Base-by-base conservation (phyloP, 2,888 invertebrate species). In the Acleris emargana region DNA sequence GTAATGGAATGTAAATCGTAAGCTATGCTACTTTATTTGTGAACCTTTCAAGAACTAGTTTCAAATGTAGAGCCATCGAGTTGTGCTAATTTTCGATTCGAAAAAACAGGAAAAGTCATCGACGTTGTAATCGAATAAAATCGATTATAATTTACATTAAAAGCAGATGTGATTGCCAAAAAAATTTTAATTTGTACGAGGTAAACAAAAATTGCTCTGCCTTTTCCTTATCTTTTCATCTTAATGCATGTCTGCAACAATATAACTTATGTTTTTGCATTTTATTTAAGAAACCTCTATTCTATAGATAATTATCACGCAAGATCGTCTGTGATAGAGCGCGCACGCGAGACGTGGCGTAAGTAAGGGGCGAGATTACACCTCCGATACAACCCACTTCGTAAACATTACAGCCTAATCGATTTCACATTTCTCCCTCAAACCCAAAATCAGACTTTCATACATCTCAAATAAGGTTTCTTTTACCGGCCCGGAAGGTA, bases 331-430 rank as follows among this genome's bases (percentile, higher is more conserved):
- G 47, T 58, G 66, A 66, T 63, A 60, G 64, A 43, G 28, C 42
- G 53, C 58, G 60, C 68, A 71, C 67, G 69, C 63, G 67, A 57
- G 43, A 58, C 50, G 58, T 60, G 57, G 54, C 62, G 62, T 67
- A 70, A 58, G 61, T 62, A 66, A 62, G 60, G 70, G 38, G 64
- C 68, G 54, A 83, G 84, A 87, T 87, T 83, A 82, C 78, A 79
- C 72, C 77, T 75, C 71, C 71, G 85, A 86, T 87, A 86, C 80
- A 83, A 87, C 85, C 79, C 77, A 68, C 81, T 79, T 69, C 72
- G 79, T 82, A 84, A 86, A 88, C 83, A 85, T 83, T 78, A 76
- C 75, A 73, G 72, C 68, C 73, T 79, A 82, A 86, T 87, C 82
- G 83, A 86, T 87, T 79, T 77, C 72, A 68, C 70, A 70, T 73